These are phyloP conservation scores for Sturmia bella DNA, from an alignment of 2,888 invertebrate genomes.

Conservation along the genomic window DNA sequence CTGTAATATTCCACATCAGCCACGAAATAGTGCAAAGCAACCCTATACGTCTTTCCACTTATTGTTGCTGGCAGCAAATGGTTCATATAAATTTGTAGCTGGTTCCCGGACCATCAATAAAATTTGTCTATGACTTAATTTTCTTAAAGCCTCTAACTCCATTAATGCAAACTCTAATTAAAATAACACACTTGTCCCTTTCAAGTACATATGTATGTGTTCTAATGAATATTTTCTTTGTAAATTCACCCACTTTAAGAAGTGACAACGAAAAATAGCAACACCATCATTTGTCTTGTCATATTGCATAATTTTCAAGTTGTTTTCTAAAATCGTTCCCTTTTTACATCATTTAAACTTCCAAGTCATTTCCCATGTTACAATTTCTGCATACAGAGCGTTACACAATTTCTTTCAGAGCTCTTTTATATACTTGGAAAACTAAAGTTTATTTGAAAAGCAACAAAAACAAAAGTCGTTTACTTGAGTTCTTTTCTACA, in stretches of 20 bases:
- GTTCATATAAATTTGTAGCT: no score
- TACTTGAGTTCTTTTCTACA: constrained; percentile 10
- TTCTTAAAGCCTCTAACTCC: no score
- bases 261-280: constrained; percentile 16
- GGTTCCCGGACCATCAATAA: no score
- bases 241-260: constrained; percentile 22
- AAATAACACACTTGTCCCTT: neutral
- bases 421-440: constrained; percentile 48
- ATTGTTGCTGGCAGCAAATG: no score
- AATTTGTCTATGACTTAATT: no score
- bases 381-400: constrained; percentile 44
- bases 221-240: neutral
- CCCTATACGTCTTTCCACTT: no score
- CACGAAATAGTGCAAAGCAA: no score
- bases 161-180: no score
- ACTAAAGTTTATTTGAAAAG: constrained; percentile 41
- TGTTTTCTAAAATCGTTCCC: constrained; percentile 27
- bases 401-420: constrained; percentile 36
- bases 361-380: constrained; percentile 65
- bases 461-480: neutral
- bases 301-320: constrained; percentile 49
- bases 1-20: no score
- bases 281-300: constrained; percentile 44
- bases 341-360: constrained; percentile 53
- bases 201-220: no score